Percentiles rank a stretch among this genome's conserved stretches.
These are phyloP conservation scores for Spinus olivaceus DNA, from an alignment of 2,797 vertebrate species.

Conservation along the genomic window DNA sequence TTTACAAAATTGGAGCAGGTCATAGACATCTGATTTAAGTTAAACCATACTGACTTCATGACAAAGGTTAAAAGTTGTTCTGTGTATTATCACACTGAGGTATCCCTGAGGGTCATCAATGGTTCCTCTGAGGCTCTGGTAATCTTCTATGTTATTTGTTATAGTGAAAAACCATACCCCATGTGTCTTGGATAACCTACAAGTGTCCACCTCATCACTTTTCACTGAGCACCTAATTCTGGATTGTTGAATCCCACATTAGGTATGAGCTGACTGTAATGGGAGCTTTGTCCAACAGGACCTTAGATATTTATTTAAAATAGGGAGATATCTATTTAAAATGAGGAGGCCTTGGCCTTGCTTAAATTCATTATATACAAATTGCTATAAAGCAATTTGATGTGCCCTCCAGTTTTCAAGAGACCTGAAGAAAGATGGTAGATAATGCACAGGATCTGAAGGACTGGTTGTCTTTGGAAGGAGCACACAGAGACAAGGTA, in stretches of 20 bases:
- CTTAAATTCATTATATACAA: neutral
- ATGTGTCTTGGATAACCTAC: accelerated
- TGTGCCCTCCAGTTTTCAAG: neutral
- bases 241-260: neutral
- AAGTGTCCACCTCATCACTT: neutral
- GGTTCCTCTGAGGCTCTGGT: neutral
- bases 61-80: neutral
- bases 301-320: neutral
- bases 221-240: neutral
- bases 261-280: neutral
- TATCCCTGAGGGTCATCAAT: neutral
- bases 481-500: neutral
- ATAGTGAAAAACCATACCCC: neutral
- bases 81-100: accelerated
- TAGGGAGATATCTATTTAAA: neutral
- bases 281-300: neutral
- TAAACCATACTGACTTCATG: neutral
- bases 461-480: neutral
- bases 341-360: neutral
- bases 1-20: neutral
- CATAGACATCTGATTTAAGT: neutral
- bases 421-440: neutral
- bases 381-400: neutral
- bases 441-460: neutral
- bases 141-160: neutral